phyloP scores from a whole-genome alignment of 2,888 invertebrate species.

The Eupithecia exiguata region DNA sequence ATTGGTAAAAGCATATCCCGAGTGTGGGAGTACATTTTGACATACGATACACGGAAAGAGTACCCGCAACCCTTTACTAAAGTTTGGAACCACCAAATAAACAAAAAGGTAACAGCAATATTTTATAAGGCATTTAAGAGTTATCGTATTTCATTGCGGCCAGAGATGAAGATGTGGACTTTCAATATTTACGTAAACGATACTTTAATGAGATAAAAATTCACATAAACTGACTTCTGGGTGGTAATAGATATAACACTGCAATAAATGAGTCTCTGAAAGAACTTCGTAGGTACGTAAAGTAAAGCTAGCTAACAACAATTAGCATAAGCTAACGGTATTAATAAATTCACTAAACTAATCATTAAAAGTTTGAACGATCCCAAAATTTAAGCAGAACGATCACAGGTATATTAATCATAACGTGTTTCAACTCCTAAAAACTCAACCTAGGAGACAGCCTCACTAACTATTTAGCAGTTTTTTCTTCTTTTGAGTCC shows the following conservation, averaged over 20 bases:
- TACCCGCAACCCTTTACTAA: constrained; percentile 59
- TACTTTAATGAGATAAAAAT: constrained; percentile 18
- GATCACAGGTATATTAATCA: constrained; percentile 30
- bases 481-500: constrained; percentile 61
- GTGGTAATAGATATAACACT: background rate
- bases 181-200: constrained; percentile 30
- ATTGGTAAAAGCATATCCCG: constrained; percentile 23
- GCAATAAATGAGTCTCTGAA: background rate
- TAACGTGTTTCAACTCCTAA: constrained; percentile 28
- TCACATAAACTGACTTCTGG: background rate
- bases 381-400: constrained; percentile 4
- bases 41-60: constrained; percentile 67
- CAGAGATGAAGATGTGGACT: constrained; percentile 27
- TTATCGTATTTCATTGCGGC: constrained; percentile 52
- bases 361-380: background rate
- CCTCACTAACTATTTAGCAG: constrained; percentile 53
- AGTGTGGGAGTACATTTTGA: constrained; percentile 63
- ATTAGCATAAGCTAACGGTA: background rate
- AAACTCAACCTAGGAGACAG: constrained; percentile 35
- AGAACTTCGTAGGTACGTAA: background rate
- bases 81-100: constrained; percentile 61
- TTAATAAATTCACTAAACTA: background rate
- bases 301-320: background rate
- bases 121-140: constrained; percentile 44
- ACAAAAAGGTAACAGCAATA: constrained; percentile 59